Evolutionary conservation across 1,140 invertebrate species (phyloP).

Genomic region (Triops longicaudatus): DNA sequence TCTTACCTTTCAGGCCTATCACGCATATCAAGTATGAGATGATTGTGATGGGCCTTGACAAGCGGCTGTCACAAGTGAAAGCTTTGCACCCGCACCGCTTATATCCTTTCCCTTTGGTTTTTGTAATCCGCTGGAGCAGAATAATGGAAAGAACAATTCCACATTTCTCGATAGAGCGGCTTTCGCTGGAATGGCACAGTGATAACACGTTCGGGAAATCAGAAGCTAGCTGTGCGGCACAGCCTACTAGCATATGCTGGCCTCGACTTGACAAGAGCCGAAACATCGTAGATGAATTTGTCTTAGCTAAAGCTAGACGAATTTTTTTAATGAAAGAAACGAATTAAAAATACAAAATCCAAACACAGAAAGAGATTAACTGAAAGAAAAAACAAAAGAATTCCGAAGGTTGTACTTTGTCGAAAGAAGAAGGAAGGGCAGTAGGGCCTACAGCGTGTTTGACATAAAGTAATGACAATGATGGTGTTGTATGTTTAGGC

Average conservation of each 20-base stretch:
- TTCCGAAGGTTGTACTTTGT: background rate
- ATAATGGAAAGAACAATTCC: constrained; percentile 2
- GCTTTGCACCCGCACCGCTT: constrained; percentile 9
- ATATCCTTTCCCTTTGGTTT: background rate
- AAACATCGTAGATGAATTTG: background rate
- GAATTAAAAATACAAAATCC: too few relatives aligned
- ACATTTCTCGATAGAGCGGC: background rate
- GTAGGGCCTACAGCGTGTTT: too few relatives aligned
- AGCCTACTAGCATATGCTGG: background rate
- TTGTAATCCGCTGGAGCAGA: constrained; percentile 5
- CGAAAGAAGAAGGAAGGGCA: background rate
- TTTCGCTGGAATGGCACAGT: background rate
- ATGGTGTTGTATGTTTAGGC: too few relatives aligned
- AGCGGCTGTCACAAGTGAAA: constrained; percentile 1
- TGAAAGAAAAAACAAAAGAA: too few relatives aligned
- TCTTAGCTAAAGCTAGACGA: background rate
- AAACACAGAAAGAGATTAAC: too few relatives aligned
- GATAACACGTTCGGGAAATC: background rate
- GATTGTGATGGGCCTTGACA: constrained; percentile 14
- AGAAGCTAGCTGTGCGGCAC: background rate
- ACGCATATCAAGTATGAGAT: background rate
- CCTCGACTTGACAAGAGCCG: background rate
- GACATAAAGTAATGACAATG: too few relatives aligned
- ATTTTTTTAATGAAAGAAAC: background rate
- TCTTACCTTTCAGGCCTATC: constrained; percentile 5